Conservation (phyloP, 2,797 vertebrate species). For the Aotus griseimembra region DNA sequence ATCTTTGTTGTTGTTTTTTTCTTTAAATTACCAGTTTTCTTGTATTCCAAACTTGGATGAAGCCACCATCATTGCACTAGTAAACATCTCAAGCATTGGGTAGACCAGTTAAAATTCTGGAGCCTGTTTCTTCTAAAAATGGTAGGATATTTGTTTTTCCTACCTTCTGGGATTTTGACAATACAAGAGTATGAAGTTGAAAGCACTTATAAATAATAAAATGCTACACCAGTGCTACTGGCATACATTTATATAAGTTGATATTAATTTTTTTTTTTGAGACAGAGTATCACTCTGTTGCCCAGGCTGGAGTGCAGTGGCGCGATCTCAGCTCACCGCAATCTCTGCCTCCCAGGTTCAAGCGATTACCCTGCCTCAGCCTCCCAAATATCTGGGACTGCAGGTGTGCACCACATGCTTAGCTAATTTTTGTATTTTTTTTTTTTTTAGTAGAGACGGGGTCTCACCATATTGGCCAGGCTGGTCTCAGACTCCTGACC, state of each 20-base stretch:
- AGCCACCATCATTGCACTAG: slow-evolving; percentile 2
- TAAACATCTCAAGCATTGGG: slow-evolving; percentile 7
- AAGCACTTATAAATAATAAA: slow-evolving; percentile 45
- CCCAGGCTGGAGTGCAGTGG: too few species aligned
- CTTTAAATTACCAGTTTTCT: not conserved
- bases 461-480: too few species aligned
- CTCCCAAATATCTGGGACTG: too few species aligned
- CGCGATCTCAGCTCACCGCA: too few species aligned
- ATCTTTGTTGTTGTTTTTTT: not conserved
- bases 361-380: too few species aligned
- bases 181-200: slow-evolving; percentile 1
- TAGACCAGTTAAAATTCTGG: not conserved
- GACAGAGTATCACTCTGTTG: too few species aligned
- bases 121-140: not conserved
- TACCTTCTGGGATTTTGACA: not conserved
- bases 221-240: not conserved
- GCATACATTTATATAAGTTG: not conserved
- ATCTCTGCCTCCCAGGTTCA: too few species aligned
- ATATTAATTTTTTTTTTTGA: not conserved
- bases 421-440: too few species aligned
- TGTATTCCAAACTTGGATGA: slow-evolving; percentile 19
- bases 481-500: too few species aligned
- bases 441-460: too few species aligned
- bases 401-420: too few species aligned
- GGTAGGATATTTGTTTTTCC: slow-evolving; percentile 12